Base-by-base conservation (phyloP, 2,113 vertebrate genomes). In the Austrofundulus limnaeus region DNA sequence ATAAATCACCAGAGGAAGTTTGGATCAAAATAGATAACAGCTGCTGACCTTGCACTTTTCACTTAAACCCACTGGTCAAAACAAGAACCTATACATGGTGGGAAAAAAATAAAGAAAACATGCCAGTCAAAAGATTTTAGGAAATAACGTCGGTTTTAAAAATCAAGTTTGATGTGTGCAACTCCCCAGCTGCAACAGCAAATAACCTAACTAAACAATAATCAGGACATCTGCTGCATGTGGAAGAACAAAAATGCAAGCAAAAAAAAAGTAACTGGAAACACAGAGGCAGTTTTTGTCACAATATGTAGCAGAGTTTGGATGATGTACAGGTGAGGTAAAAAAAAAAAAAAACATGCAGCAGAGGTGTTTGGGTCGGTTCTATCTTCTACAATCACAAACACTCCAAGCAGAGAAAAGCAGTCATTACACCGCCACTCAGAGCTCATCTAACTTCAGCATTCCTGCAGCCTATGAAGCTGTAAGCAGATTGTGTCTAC, bases 141-240 rank as follows among this genome's bases (percentile, higher is more conserved):
- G 42, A 43, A 43, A 43, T 1, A 8, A 7, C 11, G 55, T 58
- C 24, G 13, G 20, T 4, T 24, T 28, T 11, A 28, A 28, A 58
- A 58, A 28, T n/a, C 13, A 14, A n/a, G 28, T 23, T 17, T 25
- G 23, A 42, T 11, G 17, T 12, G 11, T 28, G 55, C 11, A 19
- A 2, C 51, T 45, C 55, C 38, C 38, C 55, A 58, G 21, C 23
- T 43, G 55, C 23, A 28, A 25, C 23, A 19, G 28, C 38, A 25
- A 25, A 57, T 21, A 25, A 56, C 11, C 54, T 56, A 17, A 57
- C 25, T 25, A 57, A 57, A 42, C 4, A 42, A 25, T 42, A 57
- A 57, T 17, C 23, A 24, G 21, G 38, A 57, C 38, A 25, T 25
- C 38, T 42, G 54, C 54, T 57, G 38, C 54, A 57, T 57, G 17